Evolutionary conservation across 1,140 invertebrate species (phyloP), one percentile per base, ranked within the genome.

Genomic region (Cepaea nemoralis): DNA sequence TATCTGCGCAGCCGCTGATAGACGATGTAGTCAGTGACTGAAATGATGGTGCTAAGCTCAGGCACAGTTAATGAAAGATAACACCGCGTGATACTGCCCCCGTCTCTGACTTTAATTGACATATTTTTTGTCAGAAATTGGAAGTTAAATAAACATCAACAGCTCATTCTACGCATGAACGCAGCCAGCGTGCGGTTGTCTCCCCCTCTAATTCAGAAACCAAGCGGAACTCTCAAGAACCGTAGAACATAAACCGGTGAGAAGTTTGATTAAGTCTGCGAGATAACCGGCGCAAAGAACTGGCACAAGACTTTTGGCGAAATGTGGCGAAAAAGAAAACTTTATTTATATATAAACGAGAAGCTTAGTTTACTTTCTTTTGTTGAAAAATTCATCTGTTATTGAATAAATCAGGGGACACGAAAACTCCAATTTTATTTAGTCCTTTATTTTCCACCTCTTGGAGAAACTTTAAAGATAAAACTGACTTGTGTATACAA

Each of bases 101-200:
- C 27, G 16, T 31, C 16, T 31, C 16, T 31, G n/a, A 27, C 59
- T 31, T 63, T 63, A 63, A 63, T 63, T 63, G 59, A 31, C 22
- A 22, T 27, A 63, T 31, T 63, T 55, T 63, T 31, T 22, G 59
- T 63, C 27, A 22, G 59, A 63, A 63, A 63, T 63, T 63, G 3
- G 27, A 63, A 63, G 59, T 27, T 27, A 63, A 63, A 63, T 31
- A 63, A 63, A 63, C 59, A 63, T 63, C 59, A 63, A 31, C n/a
- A 27, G 50, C 16, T 63, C 27, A 63, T 63, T 63, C n/a, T 2
- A 63, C 16, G 59, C n/a, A 63, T 63, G 59, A 31, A 31, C 59
- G 16, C 59, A 14, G n/a, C 33, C 16, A 6, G n/a, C 27, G 50
- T 63, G 8, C 59, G 2, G n/a, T 63, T 63, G 59, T 63, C 59